These are phyloP conservation scores for Mactromeris polynyma DNA, from an alignment of 2,888 invertebrate species.

Conservation along the genomic window DNA sequence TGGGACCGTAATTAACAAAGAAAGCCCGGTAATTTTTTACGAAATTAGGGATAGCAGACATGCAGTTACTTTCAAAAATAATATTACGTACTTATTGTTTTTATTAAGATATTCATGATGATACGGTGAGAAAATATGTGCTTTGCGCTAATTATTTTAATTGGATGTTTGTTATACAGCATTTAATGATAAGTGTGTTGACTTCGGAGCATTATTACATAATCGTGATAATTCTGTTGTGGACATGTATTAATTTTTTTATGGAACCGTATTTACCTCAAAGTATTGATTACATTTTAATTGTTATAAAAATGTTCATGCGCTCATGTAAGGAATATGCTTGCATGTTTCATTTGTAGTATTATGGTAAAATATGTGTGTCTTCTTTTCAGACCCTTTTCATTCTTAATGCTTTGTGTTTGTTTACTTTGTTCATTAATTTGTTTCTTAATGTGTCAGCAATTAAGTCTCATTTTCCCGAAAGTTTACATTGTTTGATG, in stretches of 20 bases:
- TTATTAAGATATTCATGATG: too few species aligned
- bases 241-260: not conserved
- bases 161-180: not conserved
- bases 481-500: too few species aligned
- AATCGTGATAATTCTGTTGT: not conserved
- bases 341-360: not conserved
- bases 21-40: too few species aligned
- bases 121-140: too few species aligned
- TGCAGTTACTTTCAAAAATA: too few species aligned
- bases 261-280: conserved; percentile 8
- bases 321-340: not conserved
- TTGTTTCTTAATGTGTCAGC: too few species aligned
- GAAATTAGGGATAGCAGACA: too few species aligned
- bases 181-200: not conserved
- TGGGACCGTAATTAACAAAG: too few species aligned
- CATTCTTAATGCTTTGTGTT: too few species aligned
- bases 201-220: not conserved
- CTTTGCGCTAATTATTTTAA: not conserved
- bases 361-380: not conserved
- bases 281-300: not conserved
- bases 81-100: too few species aligned
- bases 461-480: too few species aligned
- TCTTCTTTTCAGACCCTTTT: not conserved
- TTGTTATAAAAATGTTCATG: not conserved
- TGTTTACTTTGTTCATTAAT: too few species aligned